Evolutionary conservation across 2,797 vertebrate species (phyloP), one percentile per base, ranked within the genome.

Genomic region (Sebastes itinus): DNA sequence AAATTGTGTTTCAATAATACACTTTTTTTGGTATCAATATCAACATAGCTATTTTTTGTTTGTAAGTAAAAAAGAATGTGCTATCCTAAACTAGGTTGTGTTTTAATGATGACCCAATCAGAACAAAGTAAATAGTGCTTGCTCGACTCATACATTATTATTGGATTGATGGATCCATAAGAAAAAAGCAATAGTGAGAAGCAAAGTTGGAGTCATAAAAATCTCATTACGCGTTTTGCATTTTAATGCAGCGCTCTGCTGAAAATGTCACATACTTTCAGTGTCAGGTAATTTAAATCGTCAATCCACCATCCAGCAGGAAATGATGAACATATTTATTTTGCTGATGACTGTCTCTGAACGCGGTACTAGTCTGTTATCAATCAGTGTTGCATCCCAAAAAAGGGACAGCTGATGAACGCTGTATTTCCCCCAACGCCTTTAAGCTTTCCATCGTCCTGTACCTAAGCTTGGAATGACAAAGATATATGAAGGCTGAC

Each of bases 391-490:
- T 74, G 46, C 33, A 60, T 83, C 30, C 49, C 59, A 64, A 80
- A 82, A 83, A 81, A 20, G 49, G 78, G 74, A 85, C 11, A 7
- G 33, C 62, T 77, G 70, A 83, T 54, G 28, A 74, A 74, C 87
- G 88, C 88, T 90, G 90, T 92, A 81, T 92, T 90, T 90, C 42
- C 16, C 77, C 72, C 73, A 71, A 79, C 49, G 77, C 86, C 87
- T 85, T 67, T 63, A 63, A 90, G 88, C 82, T 81, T 76, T 60
- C 66, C 83, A 77, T 86, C 70, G 73, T 86, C 78, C 77, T 30
- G 7, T 67, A 80, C 63, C 65, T 71, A 86, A 81, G 91, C 90
- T 83, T 52, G 58, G 54, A 85, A 83, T 72, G 83, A 87, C 58
- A 54, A 86, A 78, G 49, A 63, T 20, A 75, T 25, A 30, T 35